Evolutionary conservation across 2,113 vertebrate species (phyloP).

Genomic region (Empidonax traillii): DNA sequence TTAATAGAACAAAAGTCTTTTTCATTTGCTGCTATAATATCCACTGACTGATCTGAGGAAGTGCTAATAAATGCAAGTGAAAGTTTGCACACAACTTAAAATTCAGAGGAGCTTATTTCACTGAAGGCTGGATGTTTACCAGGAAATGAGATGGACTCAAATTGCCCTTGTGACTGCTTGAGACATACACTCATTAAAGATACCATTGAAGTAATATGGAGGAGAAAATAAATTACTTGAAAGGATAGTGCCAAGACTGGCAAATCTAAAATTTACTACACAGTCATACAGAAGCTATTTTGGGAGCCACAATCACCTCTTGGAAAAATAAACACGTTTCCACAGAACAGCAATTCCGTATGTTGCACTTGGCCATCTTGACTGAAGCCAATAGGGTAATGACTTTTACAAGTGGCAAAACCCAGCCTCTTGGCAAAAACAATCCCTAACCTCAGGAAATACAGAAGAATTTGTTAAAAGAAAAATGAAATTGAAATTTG

Average conservation of each 20-base stretch:
- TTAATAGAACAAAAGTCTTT: background rate
- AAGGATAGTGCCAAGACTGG: slow-evolving; percentile 5
- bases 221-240: slow-evolving; percentile 23
- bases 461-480: background rate
- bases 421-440: background rate
- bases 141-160: background rate
- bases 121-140: slow-evolving; percentile 3
- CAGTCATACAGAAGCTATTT: slow-evolving; percentile 25
- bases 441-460: background rate
- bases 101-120: background rate
- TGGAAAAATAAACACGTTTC: slow-evolving; percentile 59
- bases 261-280: slow-evolving; percentile 48
- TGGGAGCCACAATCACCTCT: slow-evolving; percentile 52
- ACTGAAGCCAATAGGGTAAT: background rate
- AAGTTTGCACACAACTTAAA: slow-evolving; percentile 27
- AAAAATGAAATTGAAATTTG: background rate
- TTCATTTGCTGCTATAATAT: background rate
- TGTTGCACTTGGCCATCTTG: slow-evolving; percentile 15
- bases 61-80: slow-evolving; percentile 4
- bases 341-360: background rate
- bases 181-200: slow-evolving; percentile 9
- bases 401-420: slow-evolving; percentile 9
- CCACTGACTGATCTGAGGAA: background rate
- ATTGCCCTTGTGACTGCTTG: background rate
- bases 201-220: background rate